Conservation (phyloP, 2,797 vertebrate genomes). For the Epinephelus awoara region DNA sequence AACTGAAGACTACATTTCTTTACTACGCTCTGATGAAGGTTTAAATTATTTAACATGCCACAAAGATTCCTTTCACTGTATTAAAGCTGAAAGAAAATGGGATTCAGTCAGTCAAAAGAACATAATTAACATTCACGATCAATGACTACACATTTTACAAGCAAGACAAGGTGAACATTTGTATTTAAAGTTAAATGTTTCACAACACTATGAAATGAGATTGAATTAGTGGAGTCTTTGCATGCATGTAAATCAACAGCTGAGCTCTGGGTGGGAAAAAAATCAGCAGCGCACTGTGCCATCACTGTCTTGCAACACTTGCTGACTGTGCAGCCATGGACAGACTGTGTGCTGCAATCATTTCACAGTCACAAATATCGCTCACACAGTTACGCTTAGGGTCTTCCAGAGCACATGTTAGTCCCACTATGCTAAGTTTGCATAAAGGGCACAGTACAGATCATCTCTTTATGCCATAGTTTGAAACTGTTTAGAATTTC, state of each 20-base stretch:
- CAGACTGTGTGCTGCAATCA: slow-evolving; percentile 16
- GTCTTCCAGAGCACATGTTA: slow-evolving; percentile 34
- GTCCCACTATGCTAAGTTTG: neutral
- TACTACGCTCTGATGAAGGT: slow-evolving; percentile 52
- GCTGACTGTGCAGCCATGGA: slow-evolving; percentile 32
- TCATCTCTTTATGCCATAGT: neutral
- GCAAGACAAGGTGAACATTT: slow-evolving; percentile 46
- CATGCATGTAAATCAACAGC: slow-evolving; percentile 46
- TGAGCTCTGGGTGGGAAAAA: slow-evolving; percentile 16
- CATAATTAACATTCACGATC: slow-evolving; percentile 34
- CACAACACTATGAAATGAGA: slow-evolving; percentile 30
- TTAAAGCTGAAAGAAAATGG: slow-evolving; percentile 42
- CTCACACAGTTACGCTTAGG: slow-evolving; percentile 2
- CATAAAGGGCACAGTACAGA: neutral
- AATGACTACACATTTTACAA: slow-evolving; percentile 21
- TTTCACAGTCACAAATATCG: slow-evolving; percentile 5
- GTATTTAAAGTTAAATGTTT: slow-evolving; percentile 43
- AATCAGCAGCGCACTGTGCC: slow-evolving; percentile 10
- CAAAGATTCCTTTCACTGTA: slow-evolving; percentile 38
- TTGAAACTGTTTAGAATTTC: neutral
- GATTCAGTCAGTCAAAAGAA: slow-evolving; percentile 33
- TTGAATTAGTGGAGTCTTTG: slow-evolving; percentile 50
- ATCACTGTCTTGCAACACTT: slow-evolving; percentile 18
- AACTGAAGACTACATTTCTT: slow-evolving; percentile 43
- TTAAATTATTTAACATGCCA: slow-evolving; percentile 60